These are phyloP conservation scores for Dyspetes luteomarginatus DNA, from an alignment of 2,888 invertebrate genomes.

Conservation along the genomic window DNA sequence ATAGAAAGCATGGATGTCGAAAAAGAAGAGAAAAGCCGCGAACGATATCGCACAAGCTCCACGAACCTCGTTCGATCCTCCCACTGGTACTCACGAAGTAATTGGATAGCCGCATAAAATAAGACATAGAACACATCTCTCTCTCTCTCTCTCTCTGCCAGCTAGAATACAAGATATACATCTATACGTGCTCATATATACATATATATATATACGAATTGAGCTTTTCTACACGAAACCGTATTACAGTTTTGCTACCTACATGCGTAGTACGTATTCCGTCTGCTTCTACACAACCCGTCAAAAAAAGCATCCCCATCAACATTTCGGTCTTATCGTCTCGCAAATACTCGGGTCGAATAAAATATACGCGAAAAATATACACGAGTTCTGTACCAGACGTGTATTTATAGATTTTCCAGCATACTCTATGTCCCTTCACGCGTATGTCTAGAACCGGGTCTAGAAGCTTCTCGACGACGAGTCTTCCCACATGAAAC, in stretches of 20 bases:
- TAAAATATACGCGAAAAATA: background rate
- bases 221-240: conserved; percentile 25
- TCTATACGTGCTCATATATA: conserved; percentile 5
- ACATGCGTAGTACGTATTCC: conserved; percentile 25
- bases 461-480: background rate
- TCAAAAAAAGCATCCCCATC: conserved; percentile 2
- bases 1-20: background rate
- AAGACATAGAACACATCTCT: conserved; percentile 52
- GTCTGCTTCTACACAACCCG: conserved; percentile 5
- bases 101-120: conserved; percentile 68
- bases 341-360: background rate
- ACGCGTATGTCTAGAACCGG: background rate
- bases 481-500: background rate
- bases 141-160: conserved; percentile 29
- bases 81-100: conserved; percentile 64
- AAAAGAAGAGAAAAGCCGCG: conserved; percentile 32
- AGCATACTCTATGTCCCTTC: background rate
- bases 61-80: conserved; percentile 64
- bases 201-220: background rate
- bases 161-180: conserved; percentile 17
- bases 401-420: background rate
- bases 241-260: background rate
- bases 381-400: background rate
- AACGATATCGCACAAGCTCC: conserved; percentile 56
- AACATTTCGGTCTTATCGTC: conserved; percentile 13